Conservation (phyloP, 2,113 vertebrate species). For the Proteles cristata region DNA sequence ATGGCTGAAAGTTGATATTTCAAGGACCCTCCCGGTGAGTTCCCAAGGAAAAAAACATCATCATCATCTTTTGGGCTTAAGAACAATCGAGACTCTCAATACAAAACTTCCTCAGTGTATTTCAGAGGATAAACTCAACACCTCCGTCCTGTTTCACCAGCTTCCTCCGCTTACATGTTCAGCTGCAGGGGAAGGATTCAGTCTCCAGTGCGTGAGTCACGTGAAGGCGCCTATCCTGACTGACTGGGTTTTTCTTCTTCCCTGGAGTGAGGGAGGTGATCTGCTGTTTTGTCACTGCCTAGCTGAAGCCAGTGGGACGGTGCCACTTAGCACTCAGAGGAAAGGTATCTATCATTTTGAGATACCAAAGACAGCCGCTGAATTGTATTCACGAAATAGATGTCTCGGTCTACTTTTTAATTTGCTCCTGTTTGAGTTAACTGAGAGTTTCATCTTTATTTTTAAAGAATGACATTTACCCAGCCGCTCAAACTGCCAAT, state of each 20-base stretch:
- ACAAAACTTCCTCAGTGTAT: slow-evolving; percentile 41
- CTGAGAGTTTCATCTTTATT: slow-evolving; percentile 75
- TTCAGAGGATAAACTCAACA: not conserved
- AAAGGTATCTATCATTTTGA: slow-evolving; percentile 77
- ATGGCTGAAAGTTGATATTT: slow-evolving; percentile 56
- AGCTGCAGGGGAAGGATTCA: slow-evolving; percentile 19
- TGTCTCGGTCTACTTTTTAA: slow-evolving; percentile 77
- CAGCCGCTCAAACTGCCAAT: slow-evolving; percentile 66
- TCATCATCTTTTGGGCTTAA: slow-evolving; percentile 20
- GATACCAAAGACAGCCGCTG: slow-evolving; percentile 70
- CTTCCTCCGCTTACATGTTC: not conserved
- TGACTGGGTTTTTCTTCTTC: slow-evolving; percentile 55
- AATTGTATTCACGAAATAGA: slow-evolving; percentile 74
- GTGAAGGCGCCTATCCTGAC: slow-evolving; percentile 22
- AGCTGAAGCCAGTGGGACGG: slow-evolving; percentile 64
- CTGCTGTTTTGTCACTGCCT: slow-evolving; percentile 55
- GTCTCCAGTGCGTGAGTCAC: slow-evolving; percentile 43
- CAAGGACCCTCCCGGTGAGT: slow-evolving; percentile 17
- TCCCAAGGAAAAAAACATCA: slow-evolving; percentile 7
- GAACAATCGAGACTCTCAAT: slow-evolving; percentile 31
- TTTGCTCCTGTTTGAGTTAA: slow-evolving; percentile 77
- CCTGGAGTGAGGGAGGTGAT: slow-evolving; percentile 62
- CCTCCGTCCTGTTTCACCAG: not conserved
- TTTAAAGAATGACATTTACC: slow-evolving; percentile 81
- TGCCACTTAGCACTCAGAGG: slow-evolving; percentile 66